Base-by-base conservation (phyloP, 2,888 invertebrate genomes). In the Limnephilus lunatus region DNA sequence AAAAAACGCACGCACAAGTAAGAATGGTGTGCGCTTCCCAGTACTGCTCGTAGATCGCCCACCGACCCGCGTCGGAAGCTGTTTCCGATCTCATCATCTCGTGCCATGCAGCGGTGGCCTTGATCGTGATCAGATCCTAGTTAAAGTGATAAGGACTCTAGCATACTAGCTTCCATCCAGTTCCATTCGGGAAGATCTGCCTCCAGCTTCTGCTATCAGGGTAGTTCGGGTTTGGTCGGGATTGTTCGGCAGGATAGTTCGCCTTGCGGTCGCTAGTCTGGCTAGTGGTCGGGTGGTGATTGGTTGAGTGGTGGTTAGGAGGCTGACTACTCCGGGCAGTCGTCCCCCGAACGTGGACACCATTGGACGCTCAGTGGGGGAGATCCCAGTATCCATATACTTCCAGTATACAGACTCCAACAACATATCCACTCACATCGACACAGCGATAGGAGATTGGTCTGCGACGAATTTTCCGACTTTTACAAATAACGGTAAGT, bases 401-500 rank as follows among this genome's bases (percentile, higher is more conserved):
- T n/a, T 5, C 19, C 19, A 53, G 19, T 3, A 68, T 7, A 68
- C 48, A 48, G 48, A 48, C 48, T 48, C 48, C 48, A 48, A 48
- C 48, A 48, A 48, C 68, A 9, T 1, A 68, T 25, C 68, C 9
- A n/a, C n/a, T 68, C 68, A 53, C 53, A 53, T 53, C 53, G 53
- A 53, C 53, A 25, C 31, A 68, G 44, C 44, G 83, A 87, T 53
- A 80, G 35, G 85, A 91, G 91, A 91, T 85, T 83, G 68, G 82
- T 85, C 83, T 85, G 68, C 90, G 83, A 86, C 53, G 85, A 44
- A 90, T 92, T 92, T 92, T 91, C 92, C 92, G 92, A 92, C 90
- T 92, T 92, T 91, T 93, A 91, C 82, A 81, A 82, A 88, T 93
- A 93, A 93, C 93, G 93, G 93, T 93, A 93, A 92, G 92, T 85